Conservation (phyloP, 2,113 vertebrate species). For the Rhinolophus ferrumequinum region DNA sequence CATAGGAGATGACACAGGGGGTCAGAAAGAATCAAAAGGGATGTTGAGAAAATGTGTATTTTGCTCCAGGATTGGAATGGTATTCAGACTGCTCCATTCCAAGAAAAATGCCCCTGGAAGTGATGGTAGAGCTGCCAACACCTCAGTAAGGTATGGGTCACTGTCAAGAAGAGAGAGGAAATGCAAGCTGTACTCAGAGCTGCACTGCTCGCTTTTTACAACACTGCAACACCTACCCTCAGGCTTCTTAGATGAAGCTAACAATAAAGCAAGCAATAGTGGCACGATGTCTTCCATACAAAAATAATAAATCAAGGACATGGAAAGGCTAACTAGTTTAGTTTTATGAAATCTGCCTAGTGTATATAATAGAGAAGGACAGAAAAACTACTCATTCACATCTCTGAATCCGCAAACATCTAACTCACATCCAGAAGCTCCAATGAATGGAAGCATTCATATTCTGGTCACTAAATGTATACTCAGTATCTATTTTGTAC, state of each 20-base stretch:
- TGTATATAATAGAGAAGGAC: background rate
- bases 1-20: slow-evolving; percentile 49
- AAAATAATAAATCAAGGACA: background rate
- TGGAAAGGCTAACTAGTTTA: background rate
- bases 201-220: slow-evolving; percentile 30
- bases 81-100: slow-evolving; percentile 54
- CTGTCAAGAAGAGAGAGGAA: slow-evolving; percentile 59
- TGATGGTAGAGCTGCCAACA: slow-evolving; percentile 29
- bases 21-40: slow-evolving; percentile 73
- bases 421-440: background rate
- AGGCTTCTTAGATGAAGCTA: background rate
- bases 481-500: background rate
- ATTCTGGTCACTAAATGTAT: background rate
- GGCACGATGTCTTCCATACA: background rate
- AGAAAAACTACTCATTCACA: background rate
- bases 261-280: background rate
- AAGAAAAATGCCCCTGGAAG: slow-evolving; percentile 66
- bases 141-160: slow-evolving; percentile 36
- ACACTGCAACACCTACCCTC: background rate
- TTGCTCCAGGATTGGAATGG: slow-evolving; percentile 72
- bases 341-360: slow-evolving; percentile 17
- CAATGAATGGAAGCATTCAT: background rate
- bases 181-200: background rate
- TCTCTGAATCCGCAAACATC: background rate
- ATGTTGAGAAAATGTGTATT: slow-evolving; percentile 76